Evolutionary conservation across 2,797 vertebrate genomes (phyloP).

Genomic region (Sebastes reedi): DNA sequence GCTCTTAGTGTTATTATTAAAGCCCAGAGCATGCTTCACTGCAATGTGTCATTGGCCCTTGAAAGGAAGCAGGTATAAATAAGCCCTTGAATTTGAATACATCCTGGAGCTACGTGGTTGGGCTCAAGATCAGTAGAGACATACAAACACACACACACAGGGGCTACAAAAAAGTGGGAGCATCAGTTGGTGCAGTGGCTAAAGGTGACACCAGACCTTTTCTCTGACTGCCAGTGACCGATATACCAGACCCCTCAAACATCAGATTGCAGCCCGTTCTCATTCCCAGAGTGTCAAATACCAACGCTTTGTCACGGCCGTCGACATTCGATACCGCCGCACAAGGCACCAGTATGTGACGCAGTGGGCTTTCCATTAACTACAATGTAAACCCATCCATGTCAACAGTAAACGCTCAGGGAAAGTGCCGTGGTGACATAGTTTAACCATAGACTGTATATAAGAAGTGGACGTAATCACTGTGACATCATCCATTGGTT

Average conservation of each 20-base stretch:
- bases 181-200: not conserved
- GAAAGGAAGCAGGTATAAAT: conserved; percentile 16
- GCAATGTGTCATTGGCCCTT: conserved; percentile 7
- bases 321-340: no score
- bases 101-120: conserved; percentile 8
- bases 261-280: not conserved
- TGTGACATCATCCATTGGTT: no score
- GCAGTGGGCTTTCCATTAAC: no score
- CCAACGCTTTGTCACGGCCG: no score
- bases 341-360: no score
- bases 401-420: no score
- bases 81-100: conserved; percentile 14
- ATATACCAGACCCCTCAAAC: not conserved
- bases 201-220: not conserved
- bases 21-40: conserved; percentile 6
- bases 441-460: no score
- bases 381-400: no score
- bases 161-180: not conserved
- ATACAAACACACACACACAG: not conserved
- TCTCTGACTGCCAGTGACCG: not conserved
- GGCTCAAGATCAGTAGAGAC: conserved; percentile 3
- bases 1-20: conserved; percentile 33
- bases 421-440: no score
- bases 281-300: not conserved
- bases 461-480: no score